A percentile compares a stretch with the other conserved stretches of the same genome.
phyloP scores from a whole-genome alignment of 2,113 vertebrate genomes.

The Picathartes gymnocephalus region DNA sequence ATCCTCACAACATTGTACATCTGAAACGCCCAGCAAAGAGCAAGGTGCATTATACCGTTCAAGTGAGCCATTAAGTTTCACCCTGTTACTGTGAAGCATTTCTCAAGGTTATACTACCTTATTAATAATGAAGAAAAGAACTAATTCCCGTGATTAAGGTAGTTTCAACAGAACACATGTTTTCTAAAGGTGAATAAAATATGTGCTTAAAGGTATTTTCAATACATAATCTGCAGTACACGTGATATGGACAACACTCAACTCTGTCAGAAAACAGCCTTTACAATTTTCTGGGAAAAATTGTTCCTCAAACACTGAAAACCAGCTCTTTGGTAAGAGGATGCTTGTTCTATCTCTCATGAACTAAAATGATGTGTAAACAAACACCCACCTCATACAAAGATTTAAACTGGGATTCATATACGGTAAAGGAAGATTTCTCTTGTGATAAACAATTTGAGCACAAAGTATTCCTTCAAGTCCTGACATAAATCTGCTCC shows the following conservation, averaged over 20 bases:
- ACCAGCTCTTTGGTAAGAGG: background rate
- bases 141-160: background rate
- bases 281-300: background rate
- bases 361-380: background rate
- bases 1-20: background rate
- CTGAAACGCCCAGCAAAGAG: background rate
- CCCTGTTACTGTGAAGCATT: background rate
- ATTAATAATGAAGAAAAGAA: background rate
- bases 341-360: background rate
- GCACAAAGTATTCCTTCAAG: slow-evolving; percentile 54
- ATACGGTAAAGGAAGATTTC: background rate
- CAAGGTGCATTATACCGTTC: background rate
- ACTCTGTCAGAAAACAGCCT: background rate
- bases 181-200: background rate
- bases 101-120: background rate
- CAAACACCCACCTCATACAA: background rate
- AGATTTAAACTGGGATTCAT: background rate
- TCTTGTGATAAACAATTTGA: slow-evolving; percentile 16
- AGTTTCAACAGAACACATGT: background rate
- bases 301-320: background rate
- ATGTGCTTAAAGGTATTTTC: background rate
- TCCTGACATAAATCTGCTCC: slow-evolving; percentile 17
- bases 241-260: background rate
- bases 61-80: background rate
- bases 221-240: background rate